Conservation (phyloP, 2,113 vertebrate genomes). For the Labeo catla region DNA sequence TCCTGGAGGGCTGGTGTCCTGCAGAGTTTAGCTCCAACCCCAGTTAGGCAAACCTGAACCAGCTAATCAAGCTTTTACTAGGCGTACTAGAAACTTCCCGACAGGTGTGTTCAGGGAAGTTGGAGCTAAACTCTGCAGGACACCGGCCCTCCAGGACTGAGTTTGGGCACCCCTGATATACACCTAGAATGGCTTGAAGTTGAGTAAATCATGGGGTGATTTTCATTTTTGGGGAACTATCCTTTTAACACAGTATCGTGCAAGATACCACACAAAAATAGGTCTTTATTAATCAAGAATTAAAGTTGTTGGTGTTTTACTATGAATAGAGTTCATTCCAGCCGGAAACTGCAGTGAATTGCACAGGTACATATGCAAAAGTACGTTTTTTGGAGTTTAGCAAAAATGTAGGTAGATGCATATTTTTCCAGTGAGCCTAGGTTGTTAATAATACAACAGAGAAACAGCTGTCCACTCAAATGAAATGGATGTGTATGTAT, state of each 20-base stretch:
- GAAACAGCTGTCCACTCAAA: not conserved
- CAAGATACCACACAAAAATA: not conserved
- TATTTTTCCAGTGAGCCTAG: not conserved
- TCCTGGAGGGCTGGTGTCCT: too few relatives aligned
- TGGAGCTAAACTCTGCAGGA: too few relatives aligned
- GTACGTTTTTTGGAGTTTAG: not conserved
- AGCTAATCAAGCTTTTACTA: too few relatives aligned
- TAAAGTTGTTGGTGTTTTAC: not conserved
- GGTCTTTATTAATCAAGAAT: not conserved
- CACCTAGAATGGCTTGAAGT: too few relatives aligned
- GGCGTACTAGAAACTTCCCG: too few relatives aligned
- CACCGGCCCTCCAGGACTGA: too few relatives aligned
- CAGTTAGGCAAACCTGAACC: too few relatives aligned
- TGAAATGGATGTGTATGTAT: not conserved
- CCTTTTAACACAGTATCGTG: not conserved
- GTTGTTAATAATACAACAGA: not conserved
- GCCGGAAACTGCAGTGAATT: not conserved
- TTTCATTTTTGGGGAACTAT: too few relatives aligned
- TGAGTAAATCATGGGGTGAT: too few relatives aligned
- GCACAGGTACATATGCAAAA: not conserved
- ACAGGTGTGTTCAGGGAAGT: too few relatives aligned
- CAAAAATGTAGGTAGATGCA: not conserved
- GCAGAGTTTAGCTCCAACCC: too few relatives aligned
- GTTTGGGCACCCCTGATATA: too few relatives aligned
- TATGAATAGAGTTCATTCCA: not conserved